Evolutionary conservation across 2,888 invertebrate species (phyloP).

Genomic region (Toxonevra muliebris): DNA sequence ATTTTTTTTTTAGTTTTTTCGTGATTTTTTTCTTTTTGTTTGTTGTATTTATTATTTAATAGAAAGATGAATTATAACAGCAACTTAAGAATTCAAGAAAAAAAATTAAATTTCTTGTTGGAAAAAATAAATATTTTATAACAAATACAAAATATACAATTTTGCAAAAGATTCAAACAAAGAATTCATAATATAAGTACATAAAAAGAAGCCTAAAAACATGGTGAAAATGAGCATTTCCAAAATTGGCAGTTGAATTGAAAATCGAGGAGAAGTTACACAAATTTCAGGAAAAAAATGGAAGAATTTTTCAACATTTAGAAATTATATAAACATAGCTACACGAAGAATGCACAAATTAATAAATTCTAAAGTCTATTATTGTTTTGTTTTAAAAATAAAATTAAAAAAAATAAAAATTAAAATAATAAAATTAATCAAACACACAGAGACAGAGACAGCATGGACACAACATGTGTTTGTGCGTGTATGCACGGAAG

Average conservation of each 20-base stretch:
- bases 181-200: too few species aligned
- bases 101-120: slow-evolving; percentile 40
- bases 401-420: slow-evolving; percentile 53
- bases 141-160: slow-evolving; percentile 42
- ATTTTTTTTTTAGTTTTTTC: slow-evolving; percentile 47
- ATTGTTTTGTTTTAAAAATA: slow-evolving; percentile 55
- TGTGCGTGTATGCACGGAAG: too few species aligned
- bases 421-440: slow-evolving; percentile 43
- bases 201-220: slow-evolving; percentile 18
- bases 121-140: slow-evolving; percentile 50
- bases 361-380: slow-evolving; percentile 64
- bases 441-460: slow-evolving; percentile 21
- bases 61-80: slow-evolving; percentile 18
- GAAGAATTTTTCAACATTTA: neutral
- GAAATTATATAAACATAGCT: neutral
- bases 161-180: slow-evolving; percentile 33
- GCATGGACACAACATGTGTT: slow-evolving; percentile 1
- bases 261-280: slow-evolving; percentile 2
- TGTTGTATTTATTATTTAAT: slow-evolving; percentile 32
- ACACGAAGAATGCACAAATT: slow-evolving; percentile 34
- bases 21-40: slow-evolving; percentile 30
- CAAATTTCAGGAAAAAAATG: neutral
- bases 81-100: slow-evolving; percentile 29
- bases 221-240: slow-evolving; percentile 1
- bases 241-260: slow-evolving; percentile 21